Base-by-base conservation (phyloP, 2,888 invertebrate genomes). In the Drosophila emarginata region DNA sequence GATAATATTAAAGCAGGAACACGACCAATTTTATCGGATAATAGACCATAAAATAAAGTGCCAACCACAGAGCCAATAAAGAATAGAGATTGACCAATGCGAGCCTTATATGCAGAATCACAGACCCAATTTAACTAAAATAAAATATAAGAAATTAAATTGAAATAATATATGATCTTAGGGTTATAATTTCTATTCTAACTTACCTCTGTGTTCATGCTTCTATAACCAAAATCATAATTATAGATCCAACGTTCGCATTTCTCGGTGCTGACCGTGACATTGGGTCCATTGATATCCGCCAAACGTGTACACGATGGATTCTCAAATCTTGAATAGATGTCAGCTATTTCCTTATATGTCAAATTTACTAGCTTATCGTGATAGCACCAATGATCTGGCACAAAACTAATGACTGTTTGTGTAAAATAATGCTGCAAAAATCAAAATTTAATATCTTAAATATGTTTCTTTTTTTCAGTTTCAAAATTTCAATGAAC, bases 201-300 rank as follows among this genome's bases (percentile, higher is more conserved):
- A 50, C 88, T 89, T 89, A 95, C 94, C 92, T 94, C 93, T 39
- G 94, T 93, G 18, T 94, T 94, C 82, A 95, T 93, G 78, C 94
- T 94, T 67, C 92, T 90, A 79, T 93, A 93, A 37, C 93, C 93
- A 77, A 93, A 93, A 56, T 93, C 93, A 62, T 92, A 92, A 76
- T 93, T 93, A 85, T 94, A 95, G 6, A 92, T 92, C 94, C 94
- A 94, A 37, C 93, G 92, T 51, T 92, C 84, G 78, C 93, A 93
- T 28, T 77, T 74, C 57, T 90, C 87, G 11, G 77, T 63, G 76
- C 91, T 91, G 18, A 87, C 86, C 0, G 91, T 91, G 2, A 85
- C 83, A 78, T 90, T 89, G 28, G 74, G 57, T 1, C 88, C 90
- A 60, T 88, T 69, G 18, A 91, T 89, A 59, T 89, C 89, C 0